Evolutionary conservation across 2,888 invertebrate species (phyloP).

Genomic region (Cantharis flavilabris): DNA sequence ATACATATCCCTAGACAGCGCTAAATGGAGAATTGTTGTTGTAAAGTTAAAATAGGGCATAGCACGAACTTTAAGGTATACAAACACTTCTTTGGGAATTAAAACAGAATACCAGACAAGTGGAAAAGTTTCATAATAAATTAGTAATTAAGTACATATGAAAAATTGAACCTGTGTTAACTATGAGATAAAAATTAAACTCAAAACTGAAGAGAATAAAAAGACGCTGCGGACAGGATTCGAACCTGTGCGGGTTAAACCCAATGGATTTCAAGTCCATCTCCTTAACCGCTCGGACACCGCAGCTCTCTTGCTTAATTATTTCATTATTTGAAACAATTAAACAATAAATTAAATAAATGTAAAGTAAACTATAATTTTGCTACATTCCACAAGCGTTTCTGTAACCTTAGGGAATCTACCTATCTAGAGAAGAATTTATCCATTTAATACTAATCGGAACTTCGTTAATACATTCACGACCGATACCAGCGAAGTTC

Average conservation of each 20-base stretch:
- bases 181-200: background rate
- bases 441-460: too few species aligned
- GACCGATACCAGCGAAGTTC: too few species aligned
- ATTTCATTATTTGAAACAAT: background rate
- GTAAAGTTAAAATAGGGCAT: background rate
- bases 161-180: background rate
- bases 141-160: background rate
- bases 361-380: background rate
- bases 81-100: background rate
- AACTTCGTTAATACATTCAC: too few species aligned
- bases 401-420: too few species aligned
- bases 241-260: slow-evolving; percentile 81
- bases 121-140: background rate
- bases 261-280: slow-evolving; percentile 84
- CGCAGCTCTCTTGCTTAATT: slow-evolving; percentile 58
- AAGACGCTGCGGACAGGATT: slow-evolving; percentile 79
- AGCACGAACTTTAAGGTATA: background rate
- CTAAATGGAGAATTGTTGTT: background rate
- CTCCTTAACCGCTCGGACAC: slow-evolving; percentile 85
- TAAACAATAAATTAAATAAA: background rate
- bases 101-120: background rate
- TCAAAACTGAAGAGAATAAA: background rate
- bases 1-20: background rate
- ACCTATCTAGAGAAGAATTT: too few species aligned
- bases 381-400: background rate